These are phyloP conservation scores for Prinia subflava DNA, from an alignment of 2,113 vertebrate species.

Conservation along the genomic window DNA sequence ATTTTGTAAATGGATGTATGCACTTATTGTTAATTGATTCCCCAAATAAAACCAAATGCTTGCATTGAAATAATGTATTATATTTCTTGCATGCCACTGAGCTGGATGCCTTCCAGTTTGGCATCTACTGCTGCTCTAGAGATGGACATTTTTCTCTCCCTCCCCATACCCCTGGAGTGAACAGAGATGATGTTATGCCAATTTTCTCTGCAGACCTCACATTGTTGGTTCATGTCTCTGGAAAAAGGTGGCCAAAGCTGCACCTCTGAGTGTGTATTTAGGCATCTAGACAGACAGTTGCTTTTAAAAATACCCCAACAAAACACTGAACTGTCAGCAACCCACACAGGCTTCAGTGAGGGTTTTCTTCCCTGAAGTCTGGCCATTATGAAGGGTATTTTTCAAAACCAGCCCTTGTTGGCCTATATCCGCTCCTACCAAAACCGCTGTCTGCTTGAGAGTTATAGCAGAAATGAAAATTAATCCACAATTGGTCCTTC, in stretches of 20 bases:
- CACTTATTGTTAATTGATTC: slow-evolving; percentile 73
- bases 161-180: background rate
- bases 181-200: background rate
- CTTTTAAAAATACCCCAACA: background rate
- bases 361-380: background rate
- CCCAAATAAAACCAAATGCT: slow-evolving; percentile 61
- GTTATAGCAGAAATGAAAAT: background rate
- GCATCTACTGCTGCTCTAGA: slow-evolving; percentile 1
- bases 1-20: slow-evolving; percentile 74
- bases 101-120: slow-evolving; percentile 58
- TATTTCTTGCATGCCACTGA: slow-evolving; percentile 62
- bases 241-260: background rate
- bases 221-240: background rate
- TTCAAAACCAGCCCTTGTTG: background rate
- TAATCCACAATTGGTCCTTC: background rate
- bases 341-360: background rate
- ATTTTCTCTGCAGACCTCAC: background rate
- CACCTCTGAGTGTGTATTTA: background rate
- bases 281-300: background rate
- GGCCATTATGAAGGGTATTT: background rate
- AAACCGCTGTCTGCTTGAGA: background rate
- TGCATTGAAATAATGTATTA: slow-evolving; percentile 62
- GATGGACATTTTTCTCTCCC: background rate
- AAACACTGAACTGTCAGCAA: background rate
- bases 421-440: background rate